Base-by-base conservation (phyloP, 2,888 invertebrate species). In the Hyalella azteca region DNA sequence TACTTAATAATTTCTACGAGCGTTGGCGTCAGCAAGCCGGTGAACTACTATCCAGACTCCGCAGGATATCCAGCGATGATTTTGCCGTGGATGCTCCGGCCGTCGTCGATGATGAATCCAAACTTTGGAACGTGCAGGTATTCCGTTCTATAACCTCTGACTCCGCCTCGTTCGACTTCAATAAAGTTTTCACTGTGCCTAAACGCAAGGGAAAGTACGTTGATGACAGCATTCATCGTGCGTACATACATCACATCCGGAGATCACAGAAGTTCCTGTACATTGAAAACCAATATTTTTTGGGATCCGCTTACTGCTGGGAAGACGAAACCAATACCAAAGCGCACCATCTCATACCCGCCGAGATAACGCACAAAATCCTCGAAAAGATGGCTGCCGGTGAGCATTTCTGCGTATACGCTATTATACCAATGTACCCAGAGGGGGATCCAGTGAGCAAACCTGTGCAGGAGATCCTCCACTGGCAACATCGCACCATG, bases 401-500 rank as follows among this genome's bases (percentile, higher is more conserved):
- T 11, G 81, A 85, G 50, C 76, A 82, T 49, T 80, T 85, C 59
- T 79, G 77, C 49, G 84, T 75, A 4, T 85, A 84, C 66, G 73
- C 84, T 22, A 15, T 82, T 5, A 78, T 85, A 13, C 85, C 85
- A 15, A 85, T 85, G 85, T 83, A 79, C 48, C 85, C 85, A 50
- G 85, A 85, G 59, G 85, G 85, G 15, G 84, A 84, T 75, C 85
- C 85, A n/a, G 41, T 81, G 60, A 81, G 82, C 50, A 81, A 76
- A 13, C 81, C 85, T 29, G 84, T 82, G 13, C 85, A 85, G 40
- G 85, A 84, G 75, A 85, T 85, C 45, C 79, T 85, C 4, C 82
- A 81, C 77, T 85, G 85, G 85, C 85, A 85, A 73, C 83, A 83
- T 54, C 81, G 85, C 32, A 85, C 85, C 22, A 85, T 85, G 85